Conservation (phyloP, 2,113 vertebrate species). For the Naja naja region DNA sequence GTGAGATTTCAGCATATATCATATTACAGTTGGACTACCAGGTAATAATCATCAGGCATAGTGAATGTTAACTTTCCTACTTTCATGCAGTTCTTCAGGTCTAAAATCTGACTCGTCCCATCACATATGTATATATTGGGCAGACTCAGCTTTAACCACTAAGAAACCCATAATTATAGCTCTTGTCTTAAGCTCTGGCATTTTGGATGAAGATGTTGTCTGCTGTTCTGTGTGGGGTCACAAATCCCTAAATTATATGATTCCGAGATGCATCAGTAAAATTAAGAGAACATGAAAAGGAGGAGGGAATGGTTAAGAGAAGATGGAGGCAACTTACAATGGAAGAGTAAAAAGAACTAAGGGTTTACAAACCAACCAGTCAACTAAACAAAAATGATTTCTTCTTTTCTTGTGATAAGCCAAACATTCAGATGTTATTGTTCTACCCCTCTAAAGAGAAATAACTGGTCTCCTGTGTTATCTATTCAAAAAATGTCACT, state of each 20-base stretch:
- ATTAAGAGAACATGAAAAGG: not conserved
- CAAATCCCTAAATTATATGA: not conserved
- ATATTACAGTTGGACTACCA: not conserved
- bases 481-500: not conserved
- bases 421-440: not conserved
- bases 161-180: not conserved
- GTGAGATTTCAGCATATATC: not conserved
- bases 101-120: not conserved
- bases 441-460: not conserved
- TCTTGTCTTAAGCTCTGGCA: not conserved
- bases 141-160: not conserved
- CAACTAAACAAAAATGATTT: not conserved
- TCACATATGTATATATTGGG: not conserved
- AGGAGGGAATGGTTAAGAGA: not conserved
- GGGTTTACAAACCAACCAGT: not conserved
- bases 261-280: not conserved
- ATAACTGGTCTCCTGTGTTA: not conserved
- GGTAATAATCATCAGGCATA: not conserved
- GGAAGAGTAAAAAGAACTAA: not conserved
- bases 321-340: not conserved
- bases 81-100: not conserved
- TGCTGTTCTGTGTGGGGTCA: not conserved
- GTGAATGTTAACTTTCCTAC: not conserved
- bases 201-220: not conserved
- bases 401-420: not conserved